Evolutionary conservation across 1,140 invertebrate genomes (phyloP).

Genomic region (Bradynema listronoti): DNA sequence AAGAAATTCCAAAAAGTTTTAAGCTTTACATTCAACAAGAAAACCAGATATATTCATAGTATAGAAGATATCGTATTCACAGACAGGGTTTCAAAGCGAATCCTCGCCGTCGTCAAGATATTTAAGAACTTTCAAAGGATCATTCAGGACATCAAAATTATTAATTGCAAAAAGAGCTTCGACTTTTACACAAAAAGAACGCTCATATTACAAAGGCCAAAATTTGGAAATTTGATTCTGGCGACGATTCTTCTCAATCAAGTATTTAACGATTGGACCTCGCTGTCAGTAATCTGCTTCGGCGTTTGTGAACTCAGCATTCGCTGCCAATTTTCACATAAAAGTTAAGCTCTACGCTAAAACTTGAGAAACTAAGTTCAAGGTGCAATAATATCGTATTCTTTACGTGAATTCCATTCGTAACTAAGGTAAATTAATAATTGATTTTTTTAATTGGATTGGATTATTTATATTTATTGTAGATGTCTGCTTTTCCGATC

Average conservation of each 20-base stretch:
- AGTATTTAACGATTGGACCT: constrained; percentile 22
- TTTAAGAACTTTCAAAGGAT: no score
- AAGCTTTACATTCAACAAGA: no score
- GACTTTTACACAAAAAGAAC: no score
- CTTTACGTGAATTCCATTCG: not conserved
- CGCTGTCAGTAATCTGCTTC: constrained; percentile 23
- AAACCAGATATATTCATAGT: no score
- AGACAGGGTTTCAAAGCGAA: no score
- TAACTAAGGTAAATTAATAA: not conserved
- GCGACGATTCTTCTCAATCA: constrained; percentile 12
- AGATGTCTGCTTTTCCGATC: constrained; percentile 24
- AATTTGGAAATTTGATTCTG: no score
- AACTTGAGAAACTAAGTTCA: not conserved
- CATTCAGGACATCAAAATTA: no score
- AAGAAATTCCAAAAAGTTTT: no score
- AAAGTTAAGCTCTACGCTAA: not conserved
- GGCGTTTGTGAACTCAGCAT: constrained; percentile 22
- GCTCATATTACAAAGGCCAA: no score
- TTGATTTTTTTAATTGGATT: not conserved
- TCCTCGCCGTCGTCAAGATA: no score
- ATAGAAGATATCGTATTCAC: no score
- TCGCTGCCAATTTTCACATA: constrained; percentile 17
- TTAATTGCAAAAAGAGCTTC: no score
- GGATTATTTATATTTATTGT: not conserved
- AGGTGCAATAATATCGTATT: not conserved